phyloP scores from a whole-genome alignment of 2,113 vertebrate species.

The Donacobius atricapilla region DNA sequence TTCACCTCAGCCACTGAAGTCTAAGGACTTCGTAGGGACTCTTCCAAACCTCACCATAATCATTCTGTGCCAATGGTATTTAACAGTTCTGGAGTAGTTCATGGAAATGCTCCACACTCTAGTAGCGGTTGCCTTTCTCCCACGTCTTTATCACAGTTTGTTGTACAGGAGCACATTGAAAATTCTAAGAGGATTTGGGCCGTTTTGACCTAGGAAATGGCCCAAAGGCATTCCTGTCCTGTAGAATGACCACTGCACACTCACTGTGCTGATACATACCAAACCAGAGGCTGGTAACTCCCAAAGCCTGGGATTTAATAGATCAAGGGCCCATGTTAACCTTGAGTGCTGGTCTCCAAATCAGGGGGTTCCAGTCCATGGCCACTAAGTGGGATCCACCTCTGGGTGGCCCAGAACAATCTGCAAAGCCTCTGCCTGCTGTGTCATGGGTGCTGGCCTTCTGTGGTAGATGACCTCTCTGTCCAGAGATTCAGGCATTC shows the following conservation, averaged over 20 bases:
- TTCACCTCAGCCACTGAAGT: not conserved
- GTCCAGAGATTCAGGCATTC: not conserved
- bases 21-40: not conserved
- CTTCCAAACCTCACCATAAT: not conserved
- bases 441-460: not conserved
- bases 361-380: not conserved
- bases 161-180: not conserved
- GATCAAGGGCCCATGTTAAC: not conserved
- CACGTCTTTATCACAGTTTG: not conserved
- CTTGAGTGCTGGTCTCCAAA: not conserved
- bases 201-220: not conserved
- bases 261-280: not conserved
- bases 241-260: not conserved
- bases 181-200: not conserved
- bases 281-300: not conserved
- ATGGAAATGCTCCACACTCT: not conserved
- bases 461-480: not conserved
- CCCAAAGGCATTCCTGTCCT: not conserved
- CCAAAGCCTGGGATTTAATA: not conserved
- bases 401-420: not conserved
- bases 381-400: not conserved
- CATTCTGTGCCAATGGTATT: not conserved
- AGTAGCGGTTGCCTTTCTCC: not conserved
- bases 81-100: not conserved
- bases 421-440: not conserved